Evolutionary conservation across 2,888 invertebrate species (phyloP).

Genomic region (Syritta pipiens): DNA sequence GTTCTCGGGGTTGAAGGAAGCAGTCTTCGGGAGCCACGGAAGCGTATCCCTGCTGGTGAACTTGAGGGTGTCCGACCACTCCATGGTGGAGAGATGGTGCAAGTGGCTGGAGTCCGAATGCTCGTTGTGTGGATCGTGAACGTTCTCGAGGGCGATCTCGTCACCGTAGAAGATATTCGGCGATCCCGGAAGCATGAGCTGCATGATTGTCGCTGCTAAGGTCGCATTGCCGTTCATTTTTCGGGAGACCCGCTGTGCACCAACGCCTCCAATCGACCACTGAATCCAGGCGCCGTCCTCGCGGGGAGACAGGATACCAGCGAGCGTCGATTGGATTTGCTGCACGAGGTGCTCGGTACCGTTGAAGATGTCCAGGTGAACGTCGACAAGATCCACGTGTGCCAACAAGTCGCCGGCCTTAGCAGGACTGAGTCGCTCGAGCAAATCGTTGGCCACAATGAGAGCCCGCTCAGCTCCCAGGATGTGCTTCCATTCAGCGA

Average conservation of each 20-base stretch:
- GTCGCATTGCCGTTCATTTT: constrained; percentile 83
- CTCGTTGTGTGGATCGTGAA: constrained; percentile 82
- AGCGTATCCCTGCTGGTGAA: constrained; percentile 81
- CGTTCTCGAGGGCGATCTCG: constrained; percentile 87
- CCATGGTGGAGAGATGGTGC: constrained; percentile 86
- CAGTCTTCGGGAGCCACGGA: constrained; percentile 84
- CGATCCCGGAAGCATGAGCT: constrained; percentile 91
- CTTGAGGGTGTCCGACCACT: constrained; percentile 81
- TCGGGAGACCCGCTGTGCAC: constrained; percentile 82
- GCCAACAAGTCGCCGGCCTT: no score
- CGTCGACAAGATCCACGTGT: constrained; percentile 86
- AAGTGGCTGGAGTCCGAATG: constrained; percentile 82
- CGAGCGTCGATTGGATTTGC: constrained; percentile 82
- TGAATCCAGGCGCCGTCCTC: constrained; percentile 88
- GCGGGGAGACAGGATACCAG: constrained; percentile 81
- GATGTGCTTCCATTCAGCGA: constrained; percentile 85
- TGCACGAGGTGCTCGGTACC: constrained; percentile 82
- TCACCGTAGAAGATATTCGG: constrained; percentile 95
- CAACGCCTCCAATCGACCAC: constrained; percentile 87
- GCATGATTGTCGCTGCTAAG: constrained; percentile 85
- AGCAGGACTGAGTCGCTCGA: constrained; percentile 79
- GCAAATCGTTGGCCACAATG: constrained; percentile 83
- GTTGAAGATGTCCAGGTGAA: constrained; percentile 82
- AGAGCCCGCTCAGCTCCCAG: constrained; percentile 83
- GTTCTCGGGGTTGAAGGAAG: constrained; percentile 81